phyloP scores from a whole-genome alignment of 2,797 vertebrate genomes.

The Gephyroberyx darwinii region DNA sequence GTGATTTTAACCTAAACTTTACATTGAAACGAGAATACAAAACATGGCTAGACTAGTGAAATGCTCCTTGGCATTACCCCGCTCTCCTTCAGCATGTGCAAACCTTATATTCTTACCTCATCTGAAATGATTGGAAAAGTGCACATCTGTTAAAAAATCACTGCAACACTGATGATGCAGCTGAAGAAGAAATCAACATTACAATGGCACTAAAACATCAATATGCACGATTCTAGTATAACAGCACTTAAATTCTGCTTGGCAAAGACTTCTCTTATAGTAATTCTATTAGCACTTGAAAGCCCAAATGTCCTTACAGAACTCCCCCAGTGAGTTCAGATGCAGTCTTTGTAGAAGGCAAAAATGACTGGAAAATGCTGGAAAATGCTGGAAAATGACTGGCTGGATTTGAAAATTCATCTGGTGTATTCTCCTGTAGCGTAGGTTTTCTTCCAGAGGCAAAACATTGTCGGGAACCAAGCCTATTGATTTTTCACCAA shows the following conservation, averaged over 20 bases:
- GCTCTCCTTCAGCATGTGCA: conserved; percentile 59
- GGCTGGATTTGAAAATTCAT: conserved; percentile 29
- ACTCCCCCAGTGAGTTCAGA: conserved; percentile 38
- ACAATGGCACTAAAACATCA: conserved; percentile 33
- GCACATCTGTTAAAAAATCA: conserved; percentile 67
- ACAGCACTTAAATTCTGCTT: conserved; percentile 59
- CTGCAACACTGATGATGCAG: conserved; percentile 56
- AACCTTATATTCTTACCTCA: conserved; percentile 48
- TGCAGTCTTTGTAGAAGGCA: conserved; percentile 28
- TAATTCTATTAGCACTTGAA: conserved; percentile 47
- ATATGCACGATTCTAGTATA: conserved; percentile 41
- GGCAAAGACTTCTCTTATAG: conserved; percentile 51
- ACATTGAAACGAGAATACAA: conserved; percentile 27
- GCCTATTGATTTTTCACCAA: conserved; percentile 16
- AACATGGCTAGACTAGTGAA: conserved; percentile 21
- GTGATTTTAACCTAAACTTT: conserved; percentile 27
- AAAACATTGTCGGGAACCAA: conserved; percentile 9
- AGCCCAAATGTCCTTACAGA: conserved; percentile 38
- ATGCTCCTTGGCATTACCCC: conserved; percentile 42
- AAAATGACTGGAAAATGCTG: too few species aligned
- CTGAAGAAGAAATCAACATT: conserved; percentile 49
- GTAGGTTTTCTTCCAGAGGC: conserved; percentile 11
- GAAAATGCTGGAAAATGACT: conserved; percentile 13
- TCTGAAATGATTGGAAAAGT: conserved; percentile 70
- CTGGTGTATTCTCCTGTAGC: conserved; percentile 16